Base-by-base conservation (phyloP, 1,140 invertebrate species). In the Heliconius hermathena region DNA sequence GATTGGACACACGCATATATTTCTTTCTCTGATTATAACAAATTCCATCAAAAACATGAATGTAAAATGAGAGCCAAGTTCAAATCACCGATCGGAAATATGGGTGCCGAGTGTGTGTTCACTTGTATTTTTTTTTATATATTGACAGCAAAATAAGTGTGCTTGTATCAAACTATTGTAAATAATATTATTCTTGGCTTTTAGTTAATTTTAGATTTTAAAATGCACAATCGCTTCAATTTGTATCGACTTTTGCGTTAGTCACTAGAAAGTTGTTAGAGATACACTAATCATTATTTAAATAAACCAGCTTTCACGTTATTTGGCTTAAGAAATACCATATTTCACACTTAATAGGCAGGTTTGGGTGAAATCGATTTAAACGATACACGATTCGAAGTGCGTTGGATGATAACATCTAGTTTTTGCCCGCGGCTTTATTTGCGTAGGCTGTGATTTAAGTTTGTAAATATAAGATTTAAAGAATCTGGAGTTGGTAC, bases 181-280 rank as follows among this genome's bases (percentile, higher is more conserved):
- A 20, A 52, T 18, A 20, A 52, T 8, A n/a, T 11, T 20, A 11
- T 57, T 57, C 8, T 22, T 57, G 9, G n/a, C 9, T 22, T 57
- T 57, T 8, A 2, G 8, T 22, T 11, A n/a, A 22, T 22, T 57
- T 57, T 57, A 8, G 1, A 18, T 52, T 52, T 52, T 20, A 20
- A 52, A 52, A 18, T 18, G 18, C 49, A 52, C 18, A 52, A 57
- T 57, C 20, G 20, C n/a, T 57, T n/a, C 29, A 22, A 38, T 77
- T n/a, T 72, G 8, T 77, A 72, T 72, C 70, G 70, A 72, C n/a
- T 41, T 73, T 73, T 16, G 70, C 71, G 29, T 72, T 72, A 18
- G 49, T n/a, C 76, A 54, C 72, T 78, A 78, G 76, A 78, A 78
- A 78, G 76, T 78, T 73, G 76, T 46, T 60, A 57, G n/a, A 78